Evolutionary conservation across 2,113 vertebrate species (phyloP), one percentile per base, ranked within the genome.

Genomic region (Chaetodon auriga): DNA sequence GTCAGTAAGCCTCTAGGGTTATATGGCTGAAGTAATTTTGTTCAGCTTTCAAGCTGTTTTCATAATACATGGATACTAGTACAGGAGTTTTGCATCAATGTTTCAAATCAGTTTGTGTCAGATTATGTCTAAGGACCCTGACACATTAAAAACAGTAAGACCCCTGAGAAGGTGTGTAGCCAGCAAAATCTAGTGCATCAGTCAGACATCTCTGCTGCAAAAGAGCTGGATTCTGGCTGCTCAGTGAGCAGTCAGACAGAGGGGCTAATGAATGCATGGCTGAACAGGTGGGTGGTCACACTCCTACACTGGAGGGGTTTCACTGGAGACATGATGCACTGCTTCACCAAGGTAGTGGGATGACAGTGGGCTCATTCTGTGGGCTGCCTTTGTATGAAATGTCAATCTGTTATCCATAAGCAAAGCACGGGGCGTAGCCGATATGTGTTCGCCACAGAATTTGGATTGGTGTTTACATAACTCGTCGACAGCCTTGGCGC

Each of bases 271-370:
- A 90, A 85, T 86, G 81, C 90, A 30, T 87, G 89, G 87, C 85
- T 87, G 89, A 89, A 90, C 91, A 92, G 89, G 95, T 95, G 94
- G 95, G 95, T 94, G 95, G 94, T 91, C 92, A 87, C 87, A 92
- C 95, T 94, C 93, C 94, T 78, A 93, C 95, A 87, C 86, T 81
- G 85, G 85, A 88, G 88, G 91, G 93, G 89, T 91, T 92, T 93
- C 90, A 90, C 90, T 88, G 87, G 87, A 91, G 91, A 94, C 89
- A 84, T 84, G 90, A 83, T 89, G 90, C 91, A 66, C 91, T 80
- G 88, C 82, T 80, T 91, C 82, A 88, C 68, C 78, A 35, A 85
- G 89, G 79, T 84, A 69, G 84, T 90, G 89, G 92, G 90, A 86
- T 83, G 87, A 60, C 81, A 68, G 85, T 81, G 80, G 82, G 90